Conservation (phyloP, 2,888 invertebrate species). For the Trachelus iudaicus region DNA sequence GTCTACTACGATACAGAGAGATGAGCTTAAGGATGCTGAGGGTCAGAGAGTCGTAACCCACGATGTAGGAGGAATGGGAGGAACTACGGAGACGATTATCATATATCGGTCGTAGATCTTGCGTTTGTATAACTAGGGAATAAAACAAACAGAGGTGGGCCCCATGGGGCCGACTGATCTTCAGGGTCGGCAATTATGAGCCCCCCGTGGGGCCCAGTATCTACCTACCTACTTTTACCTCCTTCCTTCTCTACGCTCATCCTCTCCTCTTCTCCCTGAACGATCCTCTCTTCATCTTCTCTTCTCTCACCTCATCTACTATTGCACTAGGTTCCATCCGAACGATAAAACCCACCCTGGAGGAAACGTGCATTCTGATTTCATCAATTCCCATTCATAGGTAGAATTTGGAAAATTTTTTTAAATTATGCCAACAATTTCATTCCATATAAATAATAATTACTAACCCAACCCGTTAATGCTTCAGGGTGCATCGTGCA, state of each 20-base stretch:
- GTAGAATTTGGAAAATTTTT: background rate
- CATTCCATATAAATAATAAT: background rate
- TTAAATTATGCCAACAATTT: background rate
- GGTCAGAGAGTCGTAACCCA: background rate
- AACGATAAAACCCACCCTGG: constrained; percentile 22
- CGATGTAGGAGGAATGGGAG: constrained; percentile 12
- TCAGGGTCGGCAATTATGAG: constrained; percentile 66
- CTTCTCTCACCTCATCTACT: constrained; percentile 5
- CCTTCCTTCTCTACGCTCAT: constrained; percentile 10
- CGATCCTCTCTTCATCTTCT: constrained; percentile 29
- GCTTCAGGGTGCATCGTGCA: background rate
- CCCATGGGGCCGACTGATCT: constrained; percentile 63
- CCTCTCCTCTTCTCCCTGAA: constrained; percentile 16
- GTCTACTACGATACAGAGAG: background rate
- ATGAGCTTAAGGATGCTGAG: background rate
- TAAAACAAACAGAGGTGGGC: constrained; percentile 65
- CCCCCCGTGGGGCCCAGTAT: constrained; percentile 60
- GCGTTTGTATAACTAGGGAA: constrained; percentile 65
- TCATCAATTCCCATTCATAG: background rate
- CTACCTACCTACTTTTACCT: constrained; percentile 36
- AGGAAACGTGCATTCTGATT: constrained; percentile 35
- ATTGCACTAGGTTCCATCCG: background rate
- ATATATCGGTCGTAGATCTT: constrained; percentile 66
- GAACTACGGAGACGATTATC: constrained; percentile 54
- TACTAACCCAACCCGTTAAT: background rate